Percentiles rank a stretch among this genome's conserved stretches.
These are phyloP conservation scores for Scolopax mira DNA, from an alignment of 2,113 vertebrate species.

Conservation along the genomic window DNA sequence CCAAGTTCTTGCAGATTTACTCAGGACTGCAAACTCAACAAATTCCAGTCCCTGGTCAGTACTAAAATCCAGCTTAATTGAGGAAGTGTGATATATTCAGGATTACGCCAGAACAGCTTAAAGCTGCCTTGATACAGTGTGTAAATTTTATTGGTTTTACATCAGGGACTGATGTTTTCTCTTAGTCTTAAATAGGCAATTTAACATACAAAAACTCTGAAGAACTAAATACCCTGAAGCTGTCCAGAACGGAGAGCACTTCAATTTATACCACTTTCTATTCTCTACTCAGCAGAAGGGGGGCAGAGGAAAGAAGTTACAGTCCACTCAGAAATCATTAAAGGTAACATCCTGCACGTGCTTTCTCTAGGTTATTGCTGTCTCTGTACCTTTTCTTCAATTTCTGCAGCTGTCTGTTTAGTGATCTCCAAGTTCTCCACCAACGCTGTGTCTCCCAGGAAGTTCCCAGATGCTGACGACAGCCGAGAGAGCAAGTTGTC, in stretches of 20 bases:
- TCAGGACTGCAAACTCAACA: background rate
- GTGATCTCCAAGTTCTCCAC: slow-evolving; percentile 94
- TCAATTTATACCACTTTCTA: background rate
- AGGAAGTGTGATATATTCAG: background rate
- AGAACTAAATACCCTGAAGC: slow-evolving; percentile 9
- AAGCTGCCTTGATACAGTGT: slow-evolving; percentile 14
- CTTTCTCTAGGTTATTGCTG: background rate
- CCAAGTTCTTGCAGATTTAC: background rate
- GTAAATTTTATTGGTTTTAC: slow-evolving; percentile 45
- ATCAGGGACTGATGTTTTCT: background rate
- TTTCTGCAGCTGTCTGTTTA: slow-evolving; percentile 89
- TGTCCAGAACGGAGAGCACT: background rate
- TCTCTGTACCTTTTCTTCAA: slow-evolving; percentile 85
- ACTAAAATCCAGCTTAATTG: slow-evolving; percentile 13
- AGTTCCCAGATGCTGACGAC: slow-evolving; percentile 92
- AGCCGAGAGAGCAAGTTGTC: slow-evolving; percentile 91
- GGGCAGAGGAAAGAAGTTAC: background rate
- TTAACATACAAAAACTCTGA: background rate
- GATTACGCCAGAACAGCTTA: background rate
- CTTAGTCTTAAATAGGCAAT: slow-evolving; percentile 21
- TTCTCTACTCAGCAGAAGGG: background rate
- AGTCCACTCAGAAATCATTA: background rate
- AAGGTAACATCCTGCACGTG: background rate
- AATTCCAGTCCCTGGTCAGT: background rate
- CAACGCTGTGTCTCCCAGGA: slow-evolving; percentile 88